Evolutionary conservation across 2,888 invertebrate species (phyloP), one percentile per base, ranked within the genome.

Genomic region (Dermolepida albohirtum): DNA sequence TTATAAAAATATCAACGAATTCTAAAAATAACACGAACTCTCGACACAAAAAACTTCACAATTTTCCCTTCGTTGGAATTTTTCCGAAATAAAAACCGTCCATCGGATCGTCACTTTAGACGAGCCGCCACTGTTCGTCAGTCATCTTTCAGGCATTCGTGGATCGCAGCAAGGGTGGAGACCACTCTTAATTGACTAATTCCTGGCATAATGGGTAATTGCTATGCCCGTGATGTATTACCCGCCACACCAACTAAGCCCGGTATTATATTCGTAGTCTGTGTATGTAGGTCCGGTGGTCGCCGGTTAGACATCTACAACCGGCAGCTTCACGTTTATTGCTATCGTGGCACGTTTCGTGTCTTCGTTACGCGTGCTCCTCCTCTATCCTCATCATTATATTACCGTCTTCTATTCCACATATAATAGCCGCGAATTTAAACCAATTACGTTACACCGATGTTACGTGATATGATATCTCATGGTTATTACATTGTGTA

Each of bases 161-260:
- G 78, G 78, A 78, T 79, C 77, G 79, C 77, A 76, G 75, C 74
- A 74, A 75, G 79, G 79, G 78, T 77, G 77, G 74, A 74, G 75
- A 76, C 78, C 75, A 78, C 72, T 76, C 80, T 80, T 81, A 81
- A 81, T 81, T 81, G 81, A 81, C 82, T 82, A 82, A 82, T 81
- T 82, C 82, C 81, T 82, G 75, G 77, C 80, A 81, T 81, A 82
- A 82, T 82, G 79, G 82, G 81, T 81, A 82, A 82, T 82, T 81
- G 82, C 81, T 82, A 82, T 81, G 79, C 79, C 79, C 75, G 78
- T 81, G 80, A 81, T 78, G 78, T 80, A 80, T 81, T 78, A 75
- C 78, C 76, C 72, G 77, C 34, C 70, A 71, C 75, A 44, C 59
- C 50, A 71, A 71, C 74, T 76, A 76, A 78, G 75, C 77, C 78